Conservation (phyloP, 2,113 vertebrate genomes). For the Microcebus ravelobensis region DNA sequence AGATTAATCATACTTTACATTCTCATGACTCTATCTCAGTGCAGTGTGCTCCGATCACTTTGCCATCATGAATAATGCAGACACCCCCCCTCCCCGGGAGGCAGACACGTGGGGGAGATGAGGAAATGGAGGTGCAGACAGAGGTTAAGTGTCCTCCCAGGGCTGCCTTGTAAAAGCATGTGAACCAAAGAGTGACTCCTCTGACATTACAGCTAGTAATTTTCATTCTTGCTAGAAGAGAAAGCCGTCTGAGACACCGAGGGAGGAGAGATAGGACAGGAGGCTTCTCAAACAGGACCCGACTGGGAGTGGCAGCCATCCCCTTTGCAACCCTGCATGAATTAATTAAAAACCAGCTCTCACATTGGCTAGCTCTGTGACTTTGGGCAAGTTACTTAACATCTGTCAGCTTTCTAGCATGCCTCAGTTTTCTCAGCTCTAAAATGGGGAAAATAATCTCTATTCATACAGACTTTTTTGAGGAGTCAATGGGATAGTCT, state of each 20-base stretch:
- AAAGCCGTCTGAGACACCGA: background rate
- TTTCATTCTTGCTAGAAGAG: conserved; percentile 35
- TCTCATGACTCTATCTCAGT: background rate
- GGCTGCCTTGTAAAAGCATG: conserved; percentile 16
- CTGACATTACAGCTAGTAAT: conserved; percentile 50
- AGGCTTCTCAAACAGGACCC: background rate
- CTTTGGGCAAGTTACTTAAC: background rate
- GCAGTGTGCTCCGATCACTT: background rate
- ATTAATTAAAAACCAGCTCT: background rate
- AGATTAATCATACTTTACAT: conserved; percentile 17
- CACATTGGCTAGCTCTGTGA: background rate
- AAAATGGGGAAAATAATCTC: background rate
- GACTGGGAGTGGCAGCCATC: too few relatives aligned
- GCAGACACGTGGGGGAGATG: background rate
- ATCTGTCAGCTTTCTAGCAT: background rate
- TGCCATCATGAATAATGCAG: conserved; percentile 49
- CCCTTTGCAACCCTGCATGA: background rate
- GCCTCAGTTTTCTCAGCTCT: background rate
- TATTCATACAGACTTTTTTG: background rate
- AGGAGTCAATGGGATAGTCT: background rate
- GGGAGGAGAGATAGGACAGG: background rate
- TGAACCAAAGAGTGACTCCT: conserved; percentile 48
- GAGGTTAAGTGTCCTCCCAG: conserved; percentile 54
- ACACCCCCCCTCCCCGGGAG: conserved; percentile 38
- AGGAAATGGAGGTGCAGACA: conserved; percentile 52